These are phyloP conservation scores for Leptodactylus fuscus DNA, from an alignment of 2,113 vertebrate genomes.

Conservation along the genomic window DNA sequence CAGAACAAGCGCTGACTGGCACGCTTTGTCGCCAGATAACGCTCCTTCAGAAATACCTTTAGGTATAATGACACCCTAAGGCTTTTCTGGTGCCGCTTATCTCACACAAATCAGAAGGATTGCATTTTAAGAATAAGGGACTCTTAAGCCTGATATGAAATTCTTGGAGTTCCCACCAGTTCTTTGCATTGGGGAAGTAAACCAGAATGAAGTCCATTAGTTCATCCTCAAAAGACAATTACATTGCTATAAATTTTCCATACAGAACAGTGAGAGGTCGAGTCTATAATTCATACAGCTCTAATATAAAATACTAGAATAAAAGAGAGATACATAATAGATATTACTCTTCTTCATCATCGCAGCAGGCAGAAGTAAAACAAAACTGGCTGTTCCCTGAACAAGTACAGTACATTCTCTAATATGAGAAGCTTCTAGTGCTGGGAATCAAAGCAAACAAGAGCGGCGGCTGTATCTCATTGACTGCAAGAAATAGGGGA, in stretches of 20 bases:
- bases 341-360: not conserved
- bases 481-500: not conserved
- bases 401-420: slow-evolving; percentile 49
- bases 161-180: not conserved
- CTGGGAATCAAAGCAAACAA: not conserved
- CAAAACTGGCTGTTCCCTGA: slow-evolving; percentile 34
- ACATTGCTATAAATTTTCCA: not conserved
- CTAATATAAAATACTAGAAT: not conserved
- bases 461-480: not conserved
- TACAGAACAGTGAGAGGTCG: not conserved
- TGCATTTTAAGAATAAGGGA: not conserved
- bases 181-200: not conserved
- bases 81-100: not conserved
- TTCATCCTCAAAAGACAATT: not conserved
- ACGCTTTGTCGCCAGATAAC: too few species aligned
- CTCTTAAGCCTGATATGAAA: not conserved
- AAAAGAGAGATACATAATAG: slow-evolving; percentile 11
- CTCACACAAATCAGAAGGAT: not conserved
- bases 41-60: too few species aligned
- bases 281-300: not conserved
- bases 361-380: slow-evolving; percentile 41
- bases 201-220: not conserved
- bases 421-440: not conserved
- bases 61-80: too few species aligned
- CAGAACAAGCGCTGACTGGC: too few species aligned